phyloP scores from a whole-genome alignment of 1,140 invertebrate genomes.

The Orius insidiosus region DNA sequence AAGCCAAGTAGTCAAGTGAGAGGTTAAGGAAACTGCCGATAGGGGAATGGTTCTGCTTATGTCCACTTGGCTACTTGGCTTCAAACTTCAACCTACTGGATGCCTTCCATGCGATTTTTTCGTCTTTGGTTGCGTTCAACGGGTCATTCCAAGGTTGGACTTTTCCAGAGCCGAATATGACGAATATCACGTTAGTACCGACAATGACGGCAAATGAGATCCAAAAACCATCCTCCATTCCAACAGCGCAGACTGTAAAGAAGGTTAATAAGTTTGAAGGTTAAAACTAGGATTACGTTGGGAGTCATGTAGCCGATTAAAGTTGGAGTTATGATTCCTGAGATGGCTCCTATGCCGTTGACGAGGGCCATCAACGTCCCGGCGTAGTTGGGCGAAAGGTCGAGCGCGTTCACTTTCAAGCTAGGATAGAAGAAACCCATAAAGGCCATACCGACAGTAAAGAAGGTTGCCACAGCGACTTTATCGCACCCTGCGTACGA shows the following conservation, averaged over 20 bases:
- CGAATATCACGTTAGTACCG: conserved; percentile 52
- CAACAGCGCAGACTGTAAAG: conserved; percentile 44
- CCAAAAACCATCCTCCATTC: conserved; percentile 71
- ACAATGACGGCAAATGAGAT: conserved; percentile 54
- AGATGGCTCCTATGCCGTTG: conserved; percentile 64
- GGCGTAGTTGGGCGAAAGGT: conserved; percentile 66
- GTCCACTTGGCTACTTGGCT: too few species aligned
- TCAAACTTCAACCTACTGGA: background rate
- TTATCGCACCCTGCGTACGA: conserved; percentile 62
- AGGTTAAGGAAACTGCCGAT: too few species aligned
- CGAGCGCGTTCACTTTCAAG: conserved; percentile 63
- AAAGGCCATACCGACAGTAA: conserved; percentile 50
- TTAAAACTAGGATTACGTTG: conserved; percentile 32
- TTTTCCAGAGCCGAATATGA: conserved; percentile 49
- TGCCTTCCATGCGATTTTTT: conserved; percentile 18
- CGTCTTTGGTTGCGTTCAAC: conserved; percentile 11
- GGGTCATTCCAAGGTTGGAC: conserved; percentile 51
- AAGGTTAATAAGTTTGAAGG: background rate
- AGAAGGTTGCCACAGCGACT: conserved; percentile 40
- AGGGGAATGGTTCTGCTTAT: too few species aligned
- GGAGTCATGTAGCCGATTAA: conserved; percentile 57
- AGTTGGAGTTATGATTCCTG: conserved; percentile 61
- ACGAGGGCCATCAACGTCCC: conserved; percentile 68
- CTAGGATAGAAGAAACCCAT: conserved; percentile 61
- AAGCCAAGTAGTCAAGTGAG: too few species aligned